Evolutionary conservation across 2,888 invertebrate genomes (phyloP), one percentile per base, ranked within the genome.

Genomic region (Melieria omissa): DNA sequence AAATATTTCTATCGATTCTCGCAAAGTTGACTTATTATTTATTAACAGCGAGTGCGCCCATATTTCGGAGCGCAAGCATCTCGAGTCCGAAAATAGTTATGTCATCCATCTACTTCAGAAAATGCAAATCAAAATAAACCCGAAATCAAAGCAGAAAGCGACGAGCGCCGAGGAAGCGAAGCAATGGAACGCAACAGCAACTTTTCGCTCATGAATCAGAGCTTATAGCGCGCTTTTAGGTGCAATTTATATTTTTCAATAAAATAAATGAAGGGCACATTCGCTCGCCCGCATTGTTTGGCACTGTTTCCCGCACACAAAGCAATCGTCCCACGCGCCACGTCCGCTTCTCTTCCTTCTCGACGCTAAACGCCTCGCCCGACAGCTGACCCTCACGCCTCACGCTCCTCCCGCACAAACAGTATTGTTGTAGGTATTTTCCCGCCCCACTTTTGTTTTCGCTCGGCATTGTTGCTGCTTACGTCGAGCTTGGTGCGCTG

Each of bases 241-340:
- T 79, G 82, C 81, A 80, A 83, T 82, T 82, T 82, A 81, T 82
- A 80, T 81, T 78, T 83, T 81, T 81, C 82, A 79, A 83, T 82
- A 81, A 82, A 83, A 82, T 82, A 83, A 82, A 82, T 82, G 82
- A 81, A 81, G 78, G 81, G 82, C 82, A 81, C 76, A 75, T 76
- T 74, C 74, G 73, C 73, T 68, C 68, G 75, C 63, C 58, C 68
- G 54, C 58, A 65, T 65, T 58, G 29, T 16, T 58, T 45, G 70
- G 73, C 58, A 64, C 69, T 60, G 72, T 62, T 72, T 63, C 29
- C 29, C 29, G 29, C 29, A 29, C 29, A 29, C 29, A 29, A 29
- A 29, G 29, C 29, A 29, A 29, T 29, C 29, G 29, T 29, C 29
- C 29, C 29, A 29, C 29, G 29, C 29, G 29, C 2, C 29, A 29